phyloP scores from a whole-genome alignment of 2,888 invertebrate genomes.

The Panorpa germanica region DNA sequence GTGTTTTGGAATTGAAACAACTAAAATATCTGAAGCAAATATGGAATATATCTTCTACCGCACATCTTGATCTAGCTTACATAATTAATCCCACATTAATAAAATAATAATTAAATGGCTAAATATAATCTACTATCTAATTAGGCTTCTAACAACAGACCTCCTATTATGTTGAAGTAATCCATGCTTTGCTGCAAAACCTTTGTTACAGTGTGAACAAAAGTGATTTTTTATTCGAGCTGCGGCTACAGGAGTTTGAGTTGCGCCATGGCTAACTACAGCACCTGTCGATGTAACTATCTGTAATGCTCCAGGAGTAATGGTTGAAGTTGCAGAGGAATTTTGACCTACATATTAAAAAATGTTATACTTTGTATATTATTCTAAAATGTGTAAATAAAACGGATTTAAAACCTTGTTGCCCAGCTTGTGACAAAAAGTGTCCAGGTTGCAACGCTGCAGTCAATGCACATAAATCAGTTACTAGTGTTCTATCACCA shows the following conservation, averaged over 20 bases:
- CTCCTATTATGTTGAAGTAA: conserved; percentile 60
- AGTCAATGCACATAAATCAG: conserved; percentile 62
- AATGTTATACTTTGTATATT: no score
- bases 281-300: conserved; percentile 26
- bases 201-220: conserved; percentile 63
- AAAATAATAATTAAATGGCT: no score
- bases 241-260: conserved; percentile 20
- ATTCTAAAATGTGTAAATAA: no score
- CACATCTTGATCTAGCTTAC: no score
- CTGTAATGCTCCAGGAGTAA: conserved; percentile 25
- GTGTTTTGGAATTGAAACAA: no score
- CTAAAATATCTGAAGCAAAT: conserved; percentile 6
- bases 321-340: no score
- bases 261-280: conserved; percentile 18
- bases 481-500: conserved; percentile 62
- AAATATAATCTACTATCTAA: no score
- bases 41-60: no score
- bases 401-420: no score
- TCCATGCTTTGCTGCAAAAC: conserved; percentile 69
- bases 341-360: no score
- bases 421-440: conserved; percentile 25
- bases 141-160: no score
- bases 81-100: no score
- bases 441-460: conserved; percentile 56
- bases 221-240: conserved; percentile 40